Base-by-base conservation (phyloP, 1,140 invertebrate genomes). In the Ditylenchus dipsaci region DNA sequence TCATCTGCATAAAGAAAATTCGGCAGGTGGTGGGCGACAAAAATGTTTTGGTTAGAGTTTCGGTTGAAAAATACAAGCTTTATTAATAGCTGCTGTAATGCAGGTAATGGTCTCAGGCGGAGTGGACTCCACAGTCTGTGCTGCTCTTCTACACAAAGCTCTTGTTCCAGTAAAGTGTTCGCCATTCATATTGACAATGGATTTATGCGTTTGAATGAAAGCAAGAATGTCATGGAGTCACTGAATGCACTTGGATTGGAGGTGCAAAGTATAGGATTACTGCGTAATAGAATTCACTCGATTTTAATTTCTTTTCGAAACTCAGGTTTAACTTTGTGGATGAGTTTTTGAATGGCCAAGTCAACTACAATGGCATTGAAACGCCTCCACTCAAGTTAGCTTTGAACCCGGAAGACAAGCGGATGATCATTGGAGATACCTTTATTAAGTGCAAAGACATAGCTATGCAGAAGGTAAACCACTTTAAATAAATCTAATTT, bases 361-460 rank as follows among this genome's bases (percentile, higher is more conserved):
- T 71, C 17, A n/a, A 49, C n/a, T 23, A 58, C 21, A 69, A 65
- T 13, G 58, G 61, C 15, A 45, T 61, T n/a, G 65, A 77, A 62
- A 65, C 75, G n/a, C 49, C 43, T 1, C 89, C 92, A 85, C 85
- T 98, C 5, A 93, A 91, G 80, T 89, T 89, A 79, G 90, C 91
- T 1, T 87, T 88, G 0, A 88, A 90, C 83, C 95, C 95, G 0
- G 95, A 98, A 86, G 92, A 97, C 80, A 98, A 98, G 83, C 88
- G 95, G 59, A 93, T 93, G 86, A 97, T 99, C 76, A 98, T 98
- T 80, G 95, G 95, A 29, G 95, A 98, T 85, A 92, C 95, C 64
- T 98, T 98, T 86, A 92, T 97, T 68, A 89, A 69, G 7, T 79
- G 78, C 38, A 83, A 83, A 23, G 81, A 83, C 67, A 26, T 66